Evolutionary conservation across 2,113 vertebrate genomes (phyloP), one percentile per base, ranked within the genome.

Genomic region (Corynorhinus townsendii): DNA sequence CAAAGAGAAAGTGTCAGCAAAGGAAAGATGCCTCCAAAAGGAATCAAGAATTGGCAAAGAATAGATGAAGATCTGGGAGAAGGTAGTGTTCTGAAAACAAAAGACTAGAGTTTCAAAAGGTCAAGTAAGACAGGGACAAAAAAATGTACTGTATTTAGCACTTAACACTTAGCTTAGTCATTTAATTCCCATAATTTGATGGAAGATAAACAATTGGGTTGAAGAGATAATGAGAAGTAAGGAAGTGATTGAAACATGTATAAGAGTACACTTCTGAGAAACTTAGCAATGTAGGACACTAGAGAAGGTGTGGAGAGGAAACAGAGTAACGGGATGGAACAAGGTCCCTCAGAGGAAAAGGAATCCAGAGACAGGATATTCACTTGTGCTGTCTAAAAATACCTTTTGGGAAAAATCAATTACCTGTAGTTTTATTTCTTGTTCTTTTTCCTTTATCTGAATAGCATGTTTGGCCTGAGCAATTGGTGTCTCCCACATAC

Each of bases 401-500:
- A 96, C 73, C 72, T 80, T 40, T 92, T 75, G 47, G 47, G 35
- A 86, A 96, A 80, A 69, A 86, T 54, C 14, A 4, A 16, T 96
- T 98, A 99, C 99, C 99, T 99, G 99, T 16, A 99, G 98, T 92
- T 99, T 99, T 72, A 99, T 98, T 96, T 99, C 99, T 96, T 99
- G 99, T n/a, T 99, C 99, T 76, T 98, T 99, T 96, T 99, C 99
- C 96, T 99, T 99, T 73, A 99, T 97, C 95, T 99, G 99, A 97
- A 99, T 97, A 8, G 98, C 97, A 87, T 99, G 99, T 94, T 99
- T 99, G 93, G 99, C 99, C 93, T 99, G 99, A 97, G 99, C 99
- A 43, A 99, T 98, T 0, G 99, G 99, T 90, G 99, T 99, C 93
- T 99, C 99, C 99, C 99, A 99, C 99, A 99, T 99, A 97, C 99